These are phyloP conservation scores for Myotis planiceps DNA, from an alignment of 2,797 vertebrate species.

Conservation along the genomic window DNA sequence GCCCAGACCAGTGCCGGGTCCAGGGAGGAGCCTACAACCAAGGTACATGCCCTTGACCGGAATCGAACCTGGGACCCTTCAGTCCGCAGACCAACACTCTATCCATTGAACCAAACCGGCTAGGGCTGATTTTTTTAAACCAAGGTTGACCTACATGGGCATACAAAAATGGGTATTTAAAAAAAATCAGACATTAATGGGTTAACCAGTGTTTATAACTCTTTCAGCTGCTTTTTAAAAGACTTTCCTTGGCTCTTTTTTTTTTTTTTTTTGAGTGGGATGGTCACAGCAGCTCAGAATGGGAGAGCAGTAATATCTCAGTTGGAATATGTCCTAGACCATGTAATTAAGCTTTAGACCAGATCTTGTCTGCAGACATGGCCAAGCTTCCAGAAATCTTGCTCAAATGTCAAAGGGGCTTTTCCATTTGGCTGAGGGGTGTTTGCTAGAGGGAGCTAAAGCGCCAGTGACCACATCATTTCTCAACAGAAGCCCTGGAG, in stretches of 20 bases:
- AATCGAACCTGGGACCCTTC: too few relatives aligned
- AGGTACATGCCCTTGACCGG: too few relatives aligned
- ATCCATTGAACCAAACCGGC: too few relatives aligned
- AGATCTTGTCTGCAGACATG: conserved; percentile 13
- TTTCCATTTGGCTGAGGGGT: conserved; percentile 37
- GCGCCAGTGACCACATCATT: not conserved
- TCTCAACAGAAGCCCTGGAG: not conserved
- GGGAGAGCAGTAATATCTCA: conserved; percentile 20
- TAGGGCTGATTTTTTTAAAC: not conserved
- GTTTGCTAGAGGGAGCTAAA: conserved; percentile 34
- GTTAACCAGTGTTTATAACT: not conserved
- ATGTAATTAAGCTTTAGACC: conserved; percentile 23
- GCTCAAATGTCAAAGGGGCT: conserved; percentile 39
- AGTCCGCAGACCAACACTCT: too few relatives aligned
- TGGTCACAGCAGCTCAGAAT: not conserved
- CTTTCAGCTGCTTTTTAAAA: not conserved
- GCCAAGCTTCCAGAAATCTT: conserved; percentile 32
- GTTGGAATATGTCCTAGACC: conserved; percentile 44
- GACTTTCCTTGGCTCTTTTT: not conserved
- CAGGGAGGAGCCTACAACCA: too few relatives aligned
- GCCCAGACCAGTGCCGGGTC: too few relatives aligned
- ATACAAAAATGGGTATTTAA: not conserved
- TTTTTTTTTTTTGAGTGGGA: conserved; percentile 31
- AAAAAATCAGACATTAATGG: not conserved
- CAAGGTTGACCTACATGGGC: not conserved